phyloP scores from a whole-genome alignment of 2,113 vertebrate species.

The Callionymus lyra region DNA sequence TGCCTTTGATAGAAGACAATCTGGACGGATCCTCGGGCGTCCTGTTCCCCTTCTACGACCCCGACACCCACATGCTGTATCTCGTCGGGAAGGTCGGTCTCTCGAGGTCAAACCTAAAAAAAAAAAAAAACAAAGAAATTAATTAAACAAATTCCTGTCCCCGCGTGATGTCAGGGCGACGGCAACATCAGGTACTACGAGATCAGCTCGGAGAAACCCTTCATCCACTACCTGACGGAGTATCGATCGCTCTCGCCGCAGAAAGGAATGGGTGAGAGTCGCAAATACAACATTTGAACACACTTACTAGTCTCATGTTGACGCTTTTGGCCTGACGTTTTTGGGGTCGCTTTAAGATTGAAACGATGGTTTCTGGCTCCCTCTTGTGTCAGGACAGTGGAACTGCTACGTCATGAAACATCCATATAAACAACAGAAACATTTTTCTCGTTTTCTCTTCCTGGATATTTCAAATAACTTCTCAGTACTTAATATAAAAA shows the following conservation, averaged over 20 bases:
- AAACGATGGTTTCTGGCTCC: too few species aligned
- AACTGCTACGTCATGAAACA: too few species aligned
- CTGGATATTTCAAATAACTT: too few species aligned
- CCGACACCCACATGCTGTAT: constrained; percentile 84
- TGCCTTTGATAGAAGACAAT: constrained; percentile 81
- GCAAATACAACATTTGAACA: neutral
- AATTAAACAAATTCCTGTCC: neutral
- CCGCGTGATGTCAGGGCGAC: constrained; percentile 71
- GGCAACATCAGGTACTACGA: constrained; percentile 91
- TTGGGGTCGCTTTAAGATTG: too few species aligned
- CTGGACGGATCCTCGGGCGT: constrained; percentile 81
- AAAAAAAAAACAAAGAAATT: neutral
- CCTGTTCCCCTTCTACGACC: constrained; percentile 83
- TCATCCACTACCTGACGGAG: constrained; percentile 79
- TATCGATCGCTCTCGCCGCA: constrained; percentile 80
- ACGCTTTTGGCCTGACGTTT: too few species aligned
- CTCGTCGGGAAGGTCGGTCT: constrained; percentile 81
- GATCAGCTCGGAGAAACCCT: constrained; percentile 77
- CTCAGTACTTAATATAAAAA: too few species aligned
- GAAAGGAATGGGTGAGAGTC: constrained; percentile 83
- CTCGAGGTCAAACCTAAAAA: neutral
- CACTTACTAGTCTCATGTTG: constrained; percentile 9
- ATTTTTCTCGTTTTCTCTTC: too few species aligned
- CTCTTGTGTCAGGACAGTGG: too few species aligned
- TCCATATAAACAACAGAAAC: too few species aligned